Conservation (phyloP, 2,113 vertebrate genomes). For the Calidris pygmaea region DNA sequence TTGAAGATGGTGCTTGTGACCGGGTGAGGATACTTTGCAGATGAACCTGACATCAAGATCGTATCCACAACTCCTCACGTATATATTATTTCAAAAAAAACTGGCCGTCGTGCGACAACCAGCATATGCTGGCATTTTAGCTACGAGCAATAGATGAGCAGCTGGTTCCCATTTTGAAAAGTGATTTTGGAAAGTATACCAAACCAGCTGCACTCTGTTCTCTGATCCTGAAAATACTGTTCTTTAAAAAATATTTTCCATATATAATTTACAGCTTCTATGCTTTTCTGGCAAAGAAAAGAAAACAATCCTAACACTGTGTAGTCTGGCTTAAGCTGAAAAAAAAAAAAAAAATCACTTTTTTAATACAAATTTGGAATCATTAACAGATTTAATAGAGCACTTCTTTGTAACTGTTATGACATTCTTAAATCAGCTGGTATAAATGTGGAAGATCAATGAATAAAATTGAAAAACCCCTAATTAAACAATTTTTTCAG, state of each 20-base stretch:
- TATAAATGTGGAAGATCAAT: not conserved
- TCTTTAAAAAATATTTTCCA: constrained; percentile 68
- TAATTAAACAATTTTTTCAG: no score
- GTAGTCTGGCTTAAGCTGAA: constrained; percentile 13
- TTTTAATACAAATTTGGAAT: not conserved
- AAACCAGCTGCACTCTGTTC: constrained; percentile 51
- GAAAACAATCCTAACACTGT: constrained; percentile 30
- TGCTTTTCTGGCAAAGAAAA: constrained; percentile 42
- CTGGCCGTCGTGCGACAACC: not conserved
- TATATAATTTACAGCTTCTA: constrained; percentile 64
- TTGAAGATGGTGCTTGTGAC: not conserved
- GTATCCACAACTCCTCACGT: not conserved
- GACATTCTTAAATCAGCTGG: not conserved
- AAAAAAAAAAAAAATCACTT: constrained; percentile 33
- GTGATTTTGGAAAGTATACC: constrained; percentile 65
- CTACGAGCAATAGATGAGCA: constrained; percentile 43
- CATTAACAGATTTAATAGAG: not conserved
- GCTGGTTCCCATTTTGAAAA: constrained; percentile 64
- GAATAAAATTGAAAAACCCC: no score
- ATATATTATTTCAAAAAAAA: constrained; percentile 3
- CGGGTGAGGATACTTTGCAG: not conserved
- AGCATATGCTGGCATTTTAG: not conserved
- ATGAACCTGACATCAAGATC: not conserved
- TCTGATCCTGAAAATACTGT: constrained; percentile 43
- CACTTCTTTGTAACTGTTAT: not conserved